These are phyloP conservation scores for Macquaria australasica DNA, from an alignment of 2,113 vertebrate genomes.

Conservation along the genomic window DNA sequence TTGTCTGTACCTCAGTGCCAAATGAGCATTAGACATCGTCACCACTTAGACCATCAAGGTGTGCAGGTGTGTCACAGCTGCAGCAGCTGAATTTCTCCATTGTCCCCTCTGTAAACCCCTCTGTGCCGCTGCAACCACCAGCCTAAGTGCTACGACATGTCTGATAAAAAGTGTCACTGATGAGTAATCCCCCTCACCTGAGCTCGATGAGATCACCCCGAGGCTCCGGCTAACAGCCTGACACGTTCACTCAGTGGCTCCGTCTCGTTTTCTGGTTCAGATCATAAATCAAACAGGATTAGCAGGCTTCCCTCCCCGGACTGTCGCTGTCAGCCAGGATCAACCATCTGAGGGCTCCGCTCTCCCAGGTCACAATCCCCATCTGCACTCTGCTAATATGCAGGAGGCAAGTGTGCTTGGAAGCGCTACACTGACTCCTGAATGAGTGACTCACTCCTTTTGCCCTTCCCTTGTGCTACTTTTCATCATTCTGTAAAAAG, in stretches of 20 bases:
- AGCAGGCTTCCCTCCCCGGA: conserved; percentile 38
- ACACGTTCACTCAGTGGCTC: conserved; percentile 27
- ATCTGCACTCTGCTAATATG: conserved; percentile 42
- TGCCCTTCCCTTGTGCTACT: conserved; percentile 25
- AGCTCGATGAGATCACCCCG: conserved; percentile 35
- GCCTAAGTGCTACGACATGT: neutral
- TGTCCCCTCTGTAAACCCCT: conserved; percentile 11
- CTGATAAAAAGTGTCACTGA: conserved; percentile 22
- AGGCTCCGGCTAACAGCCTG: conserved; percentile 24
- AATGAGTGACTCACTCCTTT: conserved; percentile 22
- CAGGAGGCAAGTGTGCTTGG: conserved; percentile 16
- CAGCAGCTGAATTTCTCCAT: conserved; percentile 13
- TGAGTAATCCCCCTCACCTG: conserved; percentile 53
- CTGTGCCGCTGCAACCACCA: conserved; percentile 3
- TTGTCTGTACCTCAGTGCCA: neutral
- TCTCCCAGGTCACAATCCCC: conserved; percentile 40
- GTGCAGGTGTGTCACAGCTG: neutral
- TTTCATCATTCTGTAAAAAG: conserved; percentile 28
- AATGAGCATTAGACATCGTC: neutral
- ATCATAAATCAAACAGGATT: conserved; percentile 70
- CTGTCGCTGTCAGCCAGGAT: conserved; percentile 54
- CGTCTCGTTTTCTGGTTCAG: conserved; percentile 58
- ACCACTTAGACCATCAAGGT: neutral
- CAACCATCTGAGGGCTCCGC: conserved; percentile 37
- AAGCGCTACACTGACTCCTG: neutral